Evolutionary conservation across 1,140 invertebrate genomes (phyloP).

Genomic region (Aphaenogaster ashmeadi): DNA sequence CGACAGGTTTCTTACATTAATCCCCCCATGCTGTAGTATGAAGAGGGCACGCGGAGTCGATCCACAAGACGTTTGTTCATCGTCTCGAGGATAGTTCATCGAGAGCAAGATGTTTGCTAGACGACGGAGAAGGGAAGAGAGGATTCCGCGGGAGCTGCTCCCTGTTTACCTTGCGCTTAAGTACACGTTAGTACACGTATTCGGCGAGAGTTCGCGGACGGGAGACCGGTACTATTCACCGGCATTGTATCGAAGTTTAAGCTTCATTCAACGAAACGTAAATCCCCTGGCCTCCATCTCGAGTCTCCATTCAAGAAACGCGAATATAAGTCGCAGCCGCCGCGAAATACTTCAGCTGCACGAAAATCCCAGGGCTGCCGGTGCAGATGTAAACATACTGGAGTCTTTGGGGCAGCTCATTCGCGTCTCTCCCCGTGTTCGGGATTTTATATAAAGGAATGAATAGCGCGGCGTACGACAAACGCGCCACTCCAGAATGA

Average conservation of each 20-base stretch:
- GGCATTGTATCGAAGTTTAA: slow-evolving; percentile 68
- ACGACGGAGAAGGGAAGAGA: slow-evolving; percentile 51
- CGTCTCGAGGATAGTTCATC: slow-evolving; percentile 64
- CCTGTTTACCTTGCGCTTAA: slow-evolving; percentile 72
- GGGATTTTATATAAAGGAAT: slow-evolving; percentile 55
- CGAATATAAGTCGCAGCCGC: slow-evolving; percentile 60
- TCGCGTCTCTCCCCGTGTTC: slow-evolving; percentile 29
- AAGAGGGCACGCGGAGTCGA: slow-evolving; percentile 28
- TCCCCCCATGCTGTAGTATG: neutral
- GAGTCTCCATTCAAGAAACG: slow-evolving; percentile 69
- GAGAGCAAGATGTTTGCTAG: slow-evolving; percentile 63
- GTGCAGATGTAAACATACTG: slow-evolving; percentile 69
- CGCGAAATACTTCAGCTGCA: slow-evolving; percentile 64
- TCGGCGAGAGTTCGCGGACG: slow-evolving; percentile 43
- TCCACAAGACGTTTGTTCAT: slow-evolving; percentile 48
- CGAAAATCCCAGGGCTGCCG: slow-evolving; percentile 64
- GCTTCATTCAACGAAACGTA: slow-evolving; percentile 69
- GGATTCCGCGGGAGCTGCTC: slow-evolving; percentile 57
- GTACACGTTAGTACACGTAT: slow-evolving; percentile 56
- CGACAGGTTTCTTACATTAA: slow-evolving; percentile 30
- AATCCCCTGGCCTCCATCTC: slow-evolving; percentile 55
- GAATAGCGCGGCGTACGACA: slow-evolving; percentile 58
- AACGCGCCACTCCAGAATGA: slow-evolving; percentile 69
- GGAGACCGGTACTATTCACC: slow-evolving; percentile 49
- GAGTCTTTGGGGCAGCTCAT: slow-evolving; percentile 52